Conservation (phyloP, 2,888 invertebrate species). For the Geophilus truncorum region DNA sequence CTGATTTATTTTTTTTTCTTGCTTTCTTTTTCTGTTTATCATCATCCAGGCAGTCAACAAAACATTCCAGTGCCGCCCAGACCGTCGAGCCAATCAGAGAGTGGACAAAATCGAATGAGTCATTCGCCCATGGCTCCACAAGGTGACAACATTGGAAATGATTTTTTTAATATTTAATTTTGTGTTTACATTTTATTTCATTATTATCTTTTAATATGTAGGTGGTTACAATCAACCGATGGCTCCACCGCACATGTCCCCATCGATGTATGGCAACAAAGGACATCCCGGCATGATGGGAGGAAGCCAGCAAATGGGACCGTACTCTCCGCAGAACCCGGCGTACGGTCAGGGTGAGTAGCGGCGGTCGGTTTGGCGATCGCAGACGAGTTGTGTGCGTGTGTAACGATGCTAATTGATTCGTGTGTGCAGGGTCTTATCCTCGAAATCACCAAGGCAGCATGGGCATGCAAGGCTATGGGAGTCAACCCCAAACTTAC, state of each 20-base stretch:
- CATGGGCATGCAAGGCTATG: constrained; percentile 39
- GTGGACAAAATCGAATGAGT: constrained; percentile 61
- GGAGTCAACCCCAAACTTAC: constrained; percentile 37
- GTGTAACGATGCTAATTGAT: neutral
- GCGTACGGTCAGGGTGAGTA: constrained; percentile 43
- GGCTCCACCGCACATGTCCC: constrained; percentile 55
- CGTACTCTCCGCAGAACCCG: constrained; percentile 45
- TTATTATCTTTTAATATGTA: too few species aligned
- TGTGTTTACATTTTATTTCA: too few species aligned
- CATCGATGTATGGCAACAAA: constrained; percentile 47
- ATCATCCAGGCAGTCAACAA: constrained; percentile 63
- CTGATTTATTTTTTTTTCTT: neutral
- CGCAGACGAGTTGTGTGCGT: neutral
- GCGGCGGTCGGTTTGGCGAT: neutral
- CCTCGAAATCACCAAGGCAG: constrained; percentile 36
- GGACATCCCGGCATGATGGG: constrained; percentile 43
- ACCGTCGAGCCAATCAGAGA: constrained; percentile 73
- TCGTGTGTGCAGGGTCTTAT: constrained; percentile 35
- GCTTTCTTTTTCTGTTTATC: neutral
- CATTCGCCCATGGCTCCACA: constrained; percentile 65
- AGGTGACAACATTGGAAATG: constrained; percentile 46
- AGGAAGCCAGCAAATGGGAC: constrained; percentile 38
- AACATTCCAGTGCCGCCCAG: constrained; percentile 94
- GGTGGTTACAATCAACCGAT: constrained; percentile 58
- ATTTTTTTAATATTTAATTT: neutral